Conservation (phyloP, 2,113 vertebrate species). For the Python bivittatus region DNA sequence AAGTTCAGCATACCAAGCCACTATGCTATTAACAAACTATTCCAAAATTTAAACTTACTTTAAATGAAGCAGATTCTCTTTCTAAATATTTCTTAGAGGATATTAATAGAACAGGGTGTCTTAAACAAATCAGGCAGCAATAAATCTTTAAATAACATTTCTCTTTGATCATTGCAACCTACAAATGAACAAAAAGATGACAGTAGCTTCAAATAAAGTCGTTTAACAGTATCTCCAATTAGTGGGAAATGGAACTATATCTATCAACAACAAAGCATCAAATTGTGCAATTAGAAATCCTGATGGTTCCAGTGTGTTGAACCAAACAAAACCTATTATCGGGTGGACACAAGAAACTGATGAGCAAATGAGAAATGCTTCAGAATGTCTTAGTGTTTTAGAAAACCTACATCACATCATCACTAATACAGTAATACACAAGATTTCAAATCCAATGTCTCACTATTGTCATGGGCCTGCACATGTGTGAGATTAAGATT, state of each 20-base stretch:
- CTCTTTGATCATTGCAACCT: neutral
- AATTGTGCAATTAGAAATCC: neutral
- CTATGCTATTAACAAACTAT: neutral
- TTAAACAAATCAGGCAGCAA: neutral
- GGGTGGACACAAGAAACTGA: neutral
- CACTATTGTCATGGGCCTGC: neutral
- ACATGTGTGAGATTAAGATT: neutral
- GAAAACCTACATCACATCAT: neutral
- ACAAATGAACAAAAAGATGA: neutral
- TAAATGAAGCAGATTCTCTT: neutral
- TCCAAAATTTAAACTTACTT: neutral
- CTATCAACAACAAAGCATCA: neutral
- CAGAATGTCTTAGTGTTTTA: neutral
- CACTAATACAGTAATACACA: neutral
- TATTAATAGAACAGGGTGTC: neutral
- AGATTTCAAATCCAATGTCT: neutral
- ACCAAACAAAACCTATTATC: neutral
- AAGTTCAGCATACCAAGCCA: neutral
- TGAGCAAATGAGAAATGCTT: neutral
- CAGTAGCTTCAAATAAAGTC: neutral
- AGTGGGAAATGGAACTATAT: neutral
- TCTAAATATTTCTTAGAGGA: neutral
- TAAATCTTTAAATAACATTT: neutral
- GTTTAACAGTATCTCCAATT: neutral
- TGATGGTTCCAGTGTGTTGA: neutral